Base-by-base conservation (phyloP, 2,113 vertebrate genomes). In the Thamnophis sirtalis region DNA sequence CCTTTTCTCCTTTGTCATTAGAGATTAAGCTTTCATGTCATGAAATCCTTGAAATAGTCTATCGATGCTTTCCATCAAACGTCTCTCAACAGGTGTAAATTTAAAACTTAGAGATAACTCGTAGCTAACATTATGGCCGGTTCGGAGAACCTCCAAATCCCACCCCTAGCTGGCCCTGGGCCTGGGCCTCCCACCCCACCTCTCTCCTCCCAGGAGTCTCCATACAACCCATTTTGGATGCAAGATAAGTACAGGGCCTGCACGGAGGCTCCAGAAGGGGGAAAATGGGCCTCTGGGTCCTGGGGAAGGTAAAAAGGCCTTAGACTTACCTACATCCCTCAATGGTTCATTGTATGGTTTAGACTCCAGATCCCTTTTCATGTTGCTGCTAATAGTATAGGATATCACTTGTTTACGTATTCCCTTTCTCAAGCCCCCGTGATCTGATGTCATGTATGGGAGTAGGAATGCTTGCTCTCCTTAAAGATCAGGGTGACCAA, bases 41-140 rank as follows among this genome's bases (percentile, higher is more conserved):
- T 90, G 87, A 28, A 91, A 92, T 88, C 80, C 93, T n/a, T 92
- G 90, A 84, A 85, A 53, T 80, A 92, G 94, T 91, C 90, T 24
- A 84, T 19, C 1, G 28, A 54, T 87, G 94, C 91, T 93, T 94
- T 92, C 89, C 91, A 95, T 93, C 95, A 68, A 53, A 86, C 94
- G 89, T 90, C 90, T 92, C 92, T 95, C 92, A 92, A 93, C 95
- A 94, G 94, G 94, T 96, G 96, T 95, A 95, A 96, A 90, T 95
- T 96, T 95, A 93, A 95, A 96, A 95, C 92, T 92, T 91, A 94
- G 92, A 95, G 95, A 43, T 1, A 43, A 43, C 43, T 43, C 43
- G 43, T 43, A 43, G 43, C 43, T 43, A 43, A 43, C 43, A 43
- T 43, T 43, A 43, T 43, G 43, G 43, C 43, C 43, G 3, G 43